Evolutionary conservation across 2,797 vertebrate genomes (phyloP).

Genomic region (Prunella strophiata): DNA sequence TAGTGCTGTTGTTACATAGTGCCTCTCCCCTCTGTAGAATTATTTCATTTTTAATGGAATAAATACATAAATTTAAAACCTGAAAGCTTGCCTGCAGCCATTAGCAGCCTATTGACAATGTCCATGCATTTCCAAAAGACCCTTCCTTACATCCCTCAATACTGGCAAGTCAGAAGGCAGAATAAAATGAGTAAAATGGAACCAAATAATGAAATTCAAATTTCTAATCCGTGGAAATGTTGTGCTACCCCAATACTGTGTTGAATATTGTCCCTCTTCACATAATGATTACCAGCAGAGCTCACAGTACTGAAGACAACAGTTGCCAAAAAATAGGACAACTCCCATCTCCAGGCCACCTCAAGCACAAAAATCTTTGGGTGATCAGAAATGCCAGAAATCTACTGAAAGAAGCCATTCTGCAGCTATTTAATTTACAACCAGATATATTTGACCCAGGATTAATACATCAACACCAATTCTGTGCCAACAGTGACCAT

Average conservation of each 20-base stretch:
- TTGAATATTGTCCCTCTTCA: background rate
- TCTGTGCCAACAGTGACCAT: fast-evolving
- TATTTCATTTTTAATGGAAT: slow-evolving; percentile 58
- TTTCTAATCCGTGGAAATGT: background rate
- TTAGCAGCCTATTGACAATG: slow-evolving; percentile 10
- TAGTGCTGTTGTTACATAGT: background rate
- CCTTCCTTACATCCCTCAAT: background rate
- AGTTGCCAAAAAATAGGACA: background rate
- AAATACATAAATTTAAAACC: slow-evolving; percentile 56
- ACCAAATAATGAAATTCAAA: background rate
- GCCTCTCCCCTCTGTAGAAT: background rate
- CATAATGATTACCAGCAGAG: background rate
- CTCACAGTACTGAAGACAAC: background rate
- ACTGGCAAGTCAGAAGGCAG: background rate
- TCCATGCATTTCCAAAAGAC: background rate
- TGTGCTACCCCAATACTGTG: background rate
- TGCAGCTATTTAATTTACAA: background rate
- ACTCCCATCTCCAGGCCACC: background rate
- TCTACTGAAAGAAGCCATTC: background rate
- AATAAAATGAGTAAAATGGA: background rate
- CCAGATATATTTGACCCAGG: background rate
- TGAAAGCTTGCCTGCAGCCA: slow-evolving; percentile 11
- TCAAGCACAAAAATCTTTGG: background rate
- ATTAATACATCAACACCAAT: background rate
- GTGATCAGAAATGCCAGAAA: background rate